Evolutionary conservation across 2,113 vertebrate species (phyloP), one percentile per base, ranked within the genome.

Genomic region (Prinia subflava): DNA sequence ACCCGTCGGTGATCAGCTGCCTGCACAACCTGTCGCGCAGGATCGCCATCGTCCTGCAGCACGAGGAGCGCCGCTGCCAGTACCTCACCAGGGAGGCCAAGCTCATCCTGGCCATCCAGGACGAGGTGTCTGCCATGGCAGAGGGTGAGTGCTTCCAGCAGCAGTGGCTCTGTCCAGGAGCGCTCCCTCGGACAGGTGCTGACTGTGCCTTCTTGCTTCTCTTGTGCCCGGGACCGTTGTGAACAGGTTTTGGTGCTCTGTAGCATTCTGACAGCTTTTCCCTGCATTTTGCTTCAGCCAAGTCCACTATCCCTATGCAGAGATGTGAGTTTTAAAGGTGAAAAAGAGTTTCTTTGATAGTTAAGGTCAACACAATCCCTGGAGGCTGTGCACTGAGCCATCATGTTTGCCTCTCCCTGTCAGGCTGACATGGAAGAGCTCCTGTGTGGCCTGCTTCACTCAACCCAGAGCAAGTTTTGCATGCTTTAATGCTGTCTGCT

Each of bases 21-120:
- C 98, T 99, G 91, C 99, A 99, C 97, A 99, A 98, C 92, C 97
- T 99, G 56, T 99, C 99, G 0, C 98, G 99, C 7, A 98, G 99
- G 35, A 98, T 99, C 0, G 99, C 99, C 63, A 99, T 99, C 1
- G 99, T 99, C 64, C 96, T 99, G 79, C 99, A 99, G 97, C 99
- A 99, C 0, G 99, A 99, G 97, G 99, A 99, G 92, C 98, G 98
- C 15, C 99, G 99, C 91, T 99, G 99, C 96, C 99, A 99, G 89
- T 99, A 99, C 97, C 98, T 99, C 44, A 99, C 99, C 56, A 97
- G 99, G 30, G 99, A 99, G 97, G 99, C 99, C 96, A 99, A 99
- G 96, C 98, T 99, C 35, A 99, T 99, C 98, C 97, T 99, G 65
- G 98, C 99, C 1, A 97, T 99, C 85, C 99, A 99, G 96, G 99